phyloP scores from a whole-genome alignment of 2,113 vertebrate genomes.

The Mormyrus iriodes region DNA sequence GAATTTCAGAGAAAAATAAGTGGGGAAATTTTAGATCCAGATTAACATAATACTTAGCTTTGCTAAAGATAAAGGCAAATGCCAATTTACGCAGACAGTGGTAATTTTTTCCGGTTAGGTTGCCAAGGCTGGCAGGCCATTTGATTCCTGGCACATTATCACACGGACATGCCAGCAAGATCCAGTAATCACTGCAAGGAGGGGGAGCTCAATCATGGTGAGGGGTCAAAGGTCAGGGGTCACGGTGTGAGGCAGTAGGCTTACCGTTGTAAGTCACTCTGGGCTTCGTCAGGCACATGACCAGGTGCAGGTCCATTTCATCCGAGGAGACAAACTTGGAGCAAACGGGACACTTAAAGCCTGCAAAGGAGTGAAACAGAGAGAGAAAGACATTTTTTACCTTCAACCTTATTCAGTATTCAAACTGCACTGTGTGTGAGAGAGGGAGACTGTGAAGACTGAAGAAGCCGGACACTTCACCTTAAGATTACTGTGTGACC shows the following conservation, averaged over 20 bases:
- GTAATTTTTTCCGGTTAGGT: not conserved
- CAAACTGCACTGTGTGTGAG: not conserved
- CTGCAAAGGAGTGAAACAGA: slow-evolving; percentile 46
- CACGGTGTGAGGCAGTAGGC: slow-evolving; percentile 25
- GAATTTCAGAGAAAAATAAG: not conserved
- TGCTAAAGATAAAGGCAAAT: not conserved
- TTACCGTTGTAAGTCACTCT: slow-evolving; percentile 94
- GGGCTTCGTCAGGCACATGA: slow-evolving; percentile 92
- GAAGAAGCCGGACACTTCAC: not conserved
- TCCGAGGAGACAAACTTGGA: slow-evolving; percentile 91
- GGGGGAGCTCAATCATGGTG: not conserved
- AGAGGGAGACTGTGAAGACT: not conserved
- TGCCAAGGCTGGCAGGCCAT: not conserved
- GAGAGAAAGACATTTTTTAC: not conserved
- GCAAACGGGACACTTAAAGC: slow-evolving; percentile 93
- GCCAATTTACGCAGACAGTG: not conserved
- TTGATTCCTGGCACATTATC: too few species aligned
- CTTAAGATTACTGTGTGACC: not conserved
- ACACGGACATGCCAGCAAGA: not conserved
- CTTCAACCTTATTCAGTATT: not conserved
- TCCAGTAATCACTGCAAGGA: not conserved
- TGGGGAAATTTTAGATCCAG: not conserved
- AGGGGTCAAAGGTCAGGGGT: not conserved
- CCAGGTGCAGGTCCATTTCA: slow-evolving; percentile 94
- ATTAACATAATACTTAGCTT: not conserved